Base-by-base conservation (phyloP, 2,113 vertebrate species). In the Percopsis transmontana region DNA sequence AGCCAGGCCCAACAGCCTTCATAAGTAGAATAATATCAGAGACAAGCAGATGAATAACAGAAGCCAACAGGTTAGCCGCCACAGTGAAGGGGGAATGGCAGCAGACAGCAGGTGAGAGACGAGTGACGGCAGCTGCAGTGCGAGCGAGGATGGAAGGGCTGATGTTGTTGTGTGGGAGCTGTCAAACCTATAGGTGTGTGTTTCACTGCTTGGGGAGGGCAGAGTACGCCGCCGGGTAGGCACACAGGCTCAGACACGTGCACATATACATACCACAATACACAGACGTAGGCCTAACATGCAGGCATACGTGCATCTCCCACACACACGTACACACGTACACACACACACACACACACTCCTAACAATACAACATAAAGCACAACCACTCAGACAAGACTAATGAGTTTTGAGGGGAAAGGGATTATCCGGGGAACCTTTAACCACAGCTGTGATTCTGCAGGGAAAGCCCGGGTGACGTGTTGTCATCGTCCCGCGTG, bases 121-220 rank as follows among this genome's bases (percentile, higher is more conserved):
- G 80, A 73, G 63, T 68, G 65, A 76, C 60, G 19, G 23, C 80
- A 80, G 79, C 60, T 70, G 84, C n/a, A n/a, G n/a, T n/a, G n/a
- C n/a, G n/a, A n/a, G n/a, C n/a, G 24, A 64, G 73, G 71, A 58
- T 67, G 70, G 24, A 50, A 51, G 69, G 38, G 62, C 47, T 70
- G 57, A 63, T 83, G 76, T 81, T 75, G 47, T 70, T 57, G 61
- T 82, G 79, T 83, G 67, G 79, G 65, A 81, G 79, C 73, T 62
- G 75, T 74, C 66, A 71, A 76, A 21, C 60, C 68, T 72, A 58
- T 41, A 66, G 69, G 82, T 63, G 44, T 76, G 84, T 64, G 45
- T 72, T 86, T 85, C 69, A 80, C 62, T 48, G 62, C 41, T 63
- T 24, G 39, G 24, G 65, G 42, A n/a, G 42, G 39, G 38, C 59